Percentiles rank a stretch among this genome's conserved stretches.
Evolutionary conservation across 53 echinoderm and acorn worm species (phyloP).

Genomic region (Astropecten irregularis): DNA sequence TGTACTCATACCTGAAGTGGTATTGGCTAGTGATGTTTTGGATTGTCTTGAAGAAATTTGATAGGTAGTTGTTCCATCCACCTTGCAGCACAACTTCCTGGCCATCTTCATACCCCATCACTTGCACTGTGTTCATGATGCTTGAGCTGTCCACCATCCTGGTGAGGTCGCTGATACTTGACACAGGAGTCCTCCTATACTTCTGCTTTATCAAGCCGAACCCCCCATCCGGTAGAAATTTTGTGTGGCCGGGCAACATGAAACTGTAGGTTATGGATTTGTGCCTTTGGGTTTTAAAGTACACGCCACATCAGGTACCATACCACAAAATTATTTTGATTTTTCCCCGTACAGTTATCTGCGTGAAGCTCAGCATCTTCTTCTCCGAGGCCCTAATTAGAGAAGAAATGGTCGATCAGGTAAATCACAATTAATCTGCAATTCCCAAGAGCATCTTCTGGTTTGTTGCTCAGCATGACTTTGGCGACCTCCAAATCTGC

Average conservation of each 20-base stretch:
- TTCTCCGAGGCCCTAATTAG: not conserved
- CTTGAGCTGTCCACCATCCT: conserved; percentile 6
- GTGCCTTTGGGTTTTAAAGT: not conserved
- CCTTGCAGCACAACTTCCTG: not conserved
- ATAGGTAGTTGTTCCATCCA: not conserved
- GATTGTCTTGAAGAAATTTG: not conserved
- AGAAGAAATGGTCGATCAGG: not conserved
- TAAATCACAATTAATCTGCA: not conserved
- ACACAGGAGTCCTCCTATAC: conserved; percentile 6
- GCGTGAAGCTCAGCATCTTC: conserved; percentile 10
- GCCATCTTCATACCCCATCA: conserved; percentile 4
- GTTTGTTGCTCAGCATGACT: conserved; percentile 32
- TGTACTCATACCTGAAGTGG: not conserved
- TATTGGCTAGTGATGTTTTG: not conserved
- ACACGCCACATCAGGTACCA: not conserved
- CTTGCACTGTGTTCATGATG: not conserved
- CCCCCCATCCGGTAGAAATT: conserved; percentile 15
- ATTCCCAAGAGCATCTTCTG: conserved; percentile 53
- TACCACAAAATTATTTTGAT: too few species aligned
- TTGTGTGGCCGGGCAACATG: not conserved
- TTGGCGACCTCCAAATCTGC: conserved; percentile 52
- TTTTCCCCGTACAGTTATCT: conserved; percentile 27
- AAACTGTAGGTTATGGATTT: not conserved
- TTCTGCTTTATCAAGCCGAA: conserved; percentile 15
- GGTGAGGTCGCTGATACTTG: conserved; percentile 33